Conservation (phyloP, 1,140 invertebrate genomes). For the Plodia interpunctella region DNA sequence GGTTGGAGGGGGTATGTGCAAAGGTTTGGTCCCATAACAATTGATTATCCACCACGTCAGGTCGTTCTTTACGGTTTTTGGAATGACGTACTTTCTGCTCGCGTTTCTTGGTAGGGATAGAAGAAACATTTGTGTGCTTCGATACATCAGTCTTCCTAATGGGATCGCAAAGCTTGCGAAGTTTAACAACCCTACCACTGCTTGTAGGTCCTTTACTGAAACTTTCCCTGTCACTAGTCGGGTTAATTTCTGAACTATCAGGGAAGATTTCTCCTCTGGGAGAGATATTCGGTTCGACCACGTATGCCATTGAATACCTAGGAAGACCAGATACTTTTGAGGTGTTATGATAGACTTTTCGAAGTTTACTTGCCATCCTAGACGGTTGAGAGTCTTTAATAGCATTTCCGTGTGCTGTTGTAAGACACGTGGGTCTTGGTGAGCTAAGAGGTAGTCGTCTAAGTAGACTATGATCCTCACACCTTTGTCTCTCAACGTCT, state of each 20-base stretch:
- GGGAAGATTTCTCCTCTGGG: neutral
- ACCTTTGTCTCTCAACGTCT: no score
- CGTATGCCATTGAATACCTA: constrained; percentile 7
- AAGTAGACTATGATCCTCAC: no score
- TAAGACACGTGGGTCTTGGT: no score
- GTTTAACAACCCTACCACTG: constrained; percentile 9
- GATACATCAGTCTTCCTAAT: constrained; percentile 14
- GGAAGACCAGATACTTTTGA: neutral
- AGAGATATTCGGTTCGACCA: neutral
- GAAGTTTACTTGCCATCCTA: no score
- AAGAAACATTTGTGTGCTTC: no score
- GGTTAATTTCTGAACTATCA: neutral
- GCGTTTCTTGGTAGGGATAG: neutral
- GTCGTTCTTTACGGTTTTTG: constrained; percentile 7
- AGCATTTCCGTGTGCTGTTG: no score
- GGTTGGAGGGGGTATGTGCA: constrained; percentile 16
- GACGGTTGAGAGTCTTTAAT: no score
- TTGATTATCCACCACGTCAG: constrained; percentile 15
- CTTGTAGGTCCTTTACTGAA: constrained; percentile 10
- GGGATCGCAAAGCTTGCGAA: constrained; percentile 15
- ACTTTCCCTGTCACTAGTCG: neutral
- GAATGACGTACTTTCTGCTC: neutral
- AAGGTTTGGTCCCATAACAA: constrained; percentile 13
- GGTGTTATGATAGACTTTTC: neutral
- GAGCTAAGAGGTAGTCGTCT: no score